phyloP scores from a whole-genome alignment of 2,113 vertebrate genomes.

The Larimichthys polyactis region DNA sequence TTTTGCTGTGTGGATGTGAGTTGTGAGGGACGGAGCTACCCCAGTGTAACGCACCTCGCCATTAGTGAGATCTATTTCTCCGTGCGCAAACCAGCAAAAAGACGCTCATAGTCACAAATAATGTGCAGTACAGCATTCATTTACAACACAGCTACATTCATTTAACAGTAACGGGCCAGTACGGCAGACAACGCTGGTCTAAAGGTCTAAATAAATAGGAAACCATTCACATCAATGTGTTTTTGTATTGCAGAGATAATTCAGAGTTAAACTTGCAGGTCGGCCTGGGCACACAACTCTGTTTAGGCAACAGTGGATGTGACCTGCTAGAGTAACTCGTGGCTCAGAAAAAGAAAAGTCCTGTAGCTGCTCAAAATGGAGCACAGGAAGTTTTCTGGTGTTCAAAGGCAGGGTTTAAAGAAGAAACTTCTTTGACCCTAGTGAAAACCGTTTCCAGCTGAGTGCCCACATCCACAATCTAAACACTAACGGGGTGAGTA shows the following conservation, averaged over 20 bases:
- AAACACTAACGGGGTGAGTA: not conserved
- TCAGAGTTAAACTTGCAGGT: not conserved
- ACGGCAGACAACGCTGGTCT: too few species aligned
- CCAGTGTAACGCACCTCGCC: too few species aligned
- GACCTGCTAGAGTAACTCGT: not conserved
- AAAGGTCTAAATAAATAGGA: not conserved
- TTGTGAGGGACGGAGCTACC: too few species aligned
- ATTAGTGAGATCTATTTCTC: too few species aligned
- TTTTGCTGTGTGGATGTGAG: too few species aligned
- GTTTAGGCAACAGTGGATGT: constrained; percentile 6
- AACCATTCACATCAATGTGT: not conserved
- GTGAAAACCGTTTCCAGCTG: not conserved
- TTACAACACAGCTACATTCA: too few species aligned
- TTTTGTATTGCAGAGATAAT: not conserved
- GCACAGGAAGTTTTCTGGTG: not conserved
- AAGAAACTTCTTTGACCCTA: not conserved
- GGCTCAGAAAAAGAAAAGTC: not conserved
- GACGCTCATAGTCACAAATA: too few species aligned
- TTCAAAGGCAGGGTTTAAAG: not conserved
- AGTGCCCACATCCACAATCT: constrained; percentile 3
- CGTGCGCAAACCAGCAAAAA: too few species aligned
- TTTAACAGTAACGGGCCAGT: too few species aligned
- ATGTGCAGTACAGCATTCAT: too few species aligned
- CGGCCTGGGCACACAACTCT: not conserved
- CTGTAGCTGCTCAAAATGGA: not conserved